Base-by-base conservation (phyloP, 2,888 invertebrate species). In the Zootermopsis nevadensis region DNA sequence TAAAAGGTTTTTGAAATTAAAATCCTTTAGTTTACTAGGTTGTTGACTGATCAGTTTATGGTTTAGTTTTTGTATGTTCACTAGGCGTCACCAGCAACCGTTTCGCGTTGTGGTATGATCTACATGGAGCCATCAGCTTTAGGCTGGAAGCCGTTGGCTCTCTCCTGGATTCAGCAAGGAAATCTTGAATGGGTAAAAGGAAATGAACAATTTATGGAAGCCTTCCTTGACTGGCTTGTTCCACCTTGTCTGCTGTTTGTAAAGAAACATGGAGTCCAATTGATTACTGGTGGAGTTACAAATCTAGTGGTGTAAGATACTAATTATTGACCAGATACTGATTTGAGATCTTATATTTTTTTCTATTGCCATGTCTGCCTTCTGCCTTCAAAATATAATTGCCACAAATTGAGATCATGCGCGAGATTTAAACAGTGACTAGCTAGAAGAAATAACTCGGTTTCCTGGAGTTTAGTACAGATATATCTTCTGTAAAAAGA, bases 91-190 rank as follows among this genome's bases (percentile, higher is more conserved):
- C 97, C 97, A 31, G 97, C 97, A 10, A 97, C 97, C 7, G 96
- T 97, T 27, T 96, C 96, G 24, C 92, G 97, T 82, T 97, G 97
- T 89, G 97, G 97, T 77, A 97, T 97, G 96, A 95, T 97, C 86
- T 97, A 96, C 88, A 93, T 98, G 92, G 98, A 98, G 89, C 95
- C 98, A 0, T 89, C 92, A 1, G 94, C 95, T 1, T 90, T 98
- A 10, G 98, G 98, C 4, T 97, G 97, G 94, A 90, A 91, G 85
- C 95, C 97, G 0, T 94, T 97, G 87, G 92, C 95, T 38, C 92
- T 92, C 85, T 96, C 97, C 0, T 98, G 98, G 98, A 86, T 97
- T 1, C 93, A 93, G 19, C 91, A 90, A 24, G 89, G 93, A 33
- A 93, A 92, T 89, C 92, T 91, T 3, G 89, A 91, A 69, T 96